phyloP scores from a whole-genome alignment of 2,113 vertebrate genomes.

The Tylochromis polylepis region DNA sequence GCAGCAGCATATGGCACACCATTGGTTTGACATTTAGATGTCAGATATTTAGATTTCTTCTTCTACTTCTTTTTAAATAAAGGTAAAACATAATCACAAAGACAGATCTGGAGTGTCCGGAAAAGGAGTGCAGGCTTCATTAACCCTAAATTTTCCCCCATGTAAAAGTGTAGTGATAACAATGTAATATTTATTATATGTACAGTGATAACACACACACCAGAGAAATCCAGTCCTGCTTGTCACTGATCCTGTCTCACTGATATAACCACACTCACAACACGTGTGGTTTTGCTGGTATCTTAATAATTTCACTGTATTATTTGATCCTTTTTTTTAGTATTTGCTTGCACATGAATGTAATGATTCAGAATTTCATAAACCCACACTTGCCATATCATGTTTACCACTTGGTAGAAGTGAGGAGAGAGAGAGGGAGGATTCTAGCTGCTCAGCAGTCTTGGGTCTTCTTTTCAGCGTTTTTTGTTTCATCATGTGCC shows the following conservation, averaged over 20 bases:
- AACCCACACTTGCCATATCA: not conserved
- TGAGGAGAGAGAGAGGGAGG: accelerated
- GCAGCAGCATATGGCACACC: not conserved
- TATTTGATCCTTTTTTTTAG: not conserved
- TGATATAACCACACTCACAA: not conserved
- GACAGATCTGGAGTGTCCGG: not conserved
- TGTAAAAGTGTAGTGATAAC: not conserved
- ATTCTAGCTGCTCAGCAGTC: not conserved
- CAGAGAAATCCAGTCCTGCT: not conserved
- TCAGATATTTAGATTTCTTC: not conserved
- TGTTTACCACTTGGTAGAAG: not conserved
- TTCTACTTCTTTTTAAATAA: not conserved
- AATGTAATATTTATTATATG: not conserved
- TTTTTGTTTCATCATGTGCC: not conserved
- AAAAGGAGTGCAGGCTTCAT: not conserved
- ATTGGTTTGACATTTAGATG: not conserved
- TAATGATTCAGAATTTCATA: not conserved
- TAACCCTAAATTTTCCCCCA: not conserved
- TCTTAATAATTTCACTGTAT: not conserved
- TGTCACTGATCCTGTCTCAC: not conserved
- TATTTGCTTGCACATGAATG: not conserved
- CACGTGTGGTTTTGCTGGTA: not conserved
- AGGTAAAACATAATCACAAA: not conserved
- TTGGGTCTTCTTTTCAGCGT: not conserved
- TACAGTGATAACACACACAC: not conserved